Conservation (phyloP, 2,888 invertebrate species). For the Acrobeloides nanus region DNA sequence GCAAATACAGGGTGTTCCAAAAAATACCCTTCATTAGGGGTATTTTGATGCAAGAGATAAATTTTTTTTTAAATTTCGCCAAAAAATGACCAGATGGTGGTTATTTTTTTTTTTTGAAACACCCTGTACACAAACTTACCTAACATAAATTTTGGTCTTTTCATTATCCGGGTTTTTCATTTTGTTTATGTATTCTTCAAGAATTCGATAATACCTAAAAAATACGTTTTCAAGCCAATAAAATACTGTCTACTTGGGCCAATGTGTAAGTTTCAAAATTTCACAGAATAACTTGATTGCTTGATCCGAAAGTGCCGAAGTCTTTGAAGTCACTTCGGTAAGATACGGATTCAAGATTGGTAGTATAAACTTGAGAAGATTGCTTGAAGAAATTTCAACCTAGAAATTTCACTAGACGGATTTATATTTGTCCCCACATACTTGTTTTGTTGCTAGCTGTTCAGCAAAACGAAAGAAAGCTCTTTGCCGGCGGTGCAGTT, state of each 20-base stretch:
- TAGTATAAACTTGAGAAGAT: conserved; percentile 74
- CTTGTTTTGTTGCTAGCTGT: conserved; percentile 47
- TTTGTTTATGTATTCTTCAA: conserved; percentile 73
- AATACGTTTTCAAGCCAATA: too few species aligned
- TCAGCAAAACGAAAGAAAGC: conserved; percentile 66
- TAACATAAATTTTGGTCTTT: conserved; percentile 61
- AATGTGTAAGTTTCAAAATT: conserved; percentile 72
- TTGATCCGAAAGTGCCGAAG: conserved; percentile 65
- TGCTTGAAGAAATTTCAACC: conserved; percentile 53
- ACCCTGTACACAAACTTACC: too few species aligned
- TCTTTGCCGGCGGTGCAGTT: conserved; percentile 75
- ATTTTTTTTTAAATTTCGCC: too few species aligned
- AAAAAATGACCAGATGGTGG: too few species aligned
- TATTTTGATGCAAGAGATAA: too few species aligned
- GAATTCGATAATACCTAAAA: conserved; percentile 64
- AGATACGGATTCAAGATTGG: conserved; percentile 76
- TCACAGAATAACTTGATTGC: conserved; percentile 63
- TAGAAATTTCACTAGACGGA: conserved; percentile 9
- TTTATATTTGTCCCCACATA: conserved; percentile 10
- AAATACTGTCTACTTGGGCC: conserved; percentile 68
- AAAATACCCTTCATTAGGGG: too few species aligned
- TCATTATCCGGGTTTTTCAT: conserved; percentile 66
- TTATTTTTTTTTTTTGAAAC: too few species aligned
- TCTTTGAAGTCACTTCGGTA: conserved; percentile 68
- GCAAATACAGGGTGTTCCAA: too few species aligned